Conservation (phyloP, 2,113 vertebrate genomes). For the Scomber japonicus region DNA sequence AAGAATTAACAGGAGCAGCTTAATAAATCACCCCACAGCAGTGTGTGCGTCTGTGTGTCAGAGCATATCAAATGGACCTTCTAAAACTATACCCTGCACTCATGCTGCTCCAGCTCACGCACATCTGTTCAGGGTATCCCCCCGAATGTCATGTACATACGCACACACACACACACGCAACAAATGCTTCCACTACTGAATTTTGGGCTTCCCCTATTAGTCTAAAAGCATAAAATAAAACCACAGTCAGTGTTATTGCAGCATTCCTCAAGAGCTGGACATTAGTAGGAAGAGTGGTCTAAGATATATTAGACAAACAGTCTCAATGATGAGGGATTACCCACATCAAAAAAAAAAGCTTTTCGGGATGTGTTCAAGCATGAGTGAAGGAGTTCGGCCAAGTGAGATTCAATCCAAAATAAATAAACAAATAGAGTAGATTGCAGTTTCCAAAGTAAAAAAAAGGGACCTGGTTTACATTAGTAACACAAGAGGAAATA, state of each 20-base stretch:
- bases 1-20: conserved; percentile 86
- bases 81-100: conserved; percentile 63
- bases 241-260: conserved; percentile 44
- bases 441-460: too few species aligned
- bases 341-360: background rate
- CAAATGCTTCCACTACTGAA: background rate
- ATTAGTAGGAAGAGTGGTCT: conserved; percentile 48
- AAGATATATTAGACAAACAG: conserved; percentile 70
- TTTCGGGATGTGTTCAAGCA: too few species aligned
- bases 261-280: conserved; percentile 55
- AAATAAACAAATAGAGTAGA: too few species aligned
- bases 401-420: too few species aligned
- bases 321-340: conserved; percentile 37
- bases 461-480: too few species aligned
- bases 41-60: conserved; percentile 48
- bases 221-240: conserved; percentile 54
- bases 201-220: conserved; percentile 23
- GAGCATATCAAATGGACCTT: conserved; percentile 69
- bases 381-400: too few species aligned
- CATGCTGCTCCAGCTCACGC: conserved; percentile 71
- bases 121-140: conserved; percentile 76
- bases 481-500: too few species aligned
- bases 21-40: conserved; percentile 85
- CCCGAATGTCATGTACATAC: conserved; percentile 54
- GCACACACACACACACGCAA: conserved; percentile 24